Percentiles rank a stretch among this genome's conserved stretches.
phyloP scores from a whole-genome alignment of 53 echinoderm and acorn worm genomes.

The Apostichopus leukothele region DNA sequence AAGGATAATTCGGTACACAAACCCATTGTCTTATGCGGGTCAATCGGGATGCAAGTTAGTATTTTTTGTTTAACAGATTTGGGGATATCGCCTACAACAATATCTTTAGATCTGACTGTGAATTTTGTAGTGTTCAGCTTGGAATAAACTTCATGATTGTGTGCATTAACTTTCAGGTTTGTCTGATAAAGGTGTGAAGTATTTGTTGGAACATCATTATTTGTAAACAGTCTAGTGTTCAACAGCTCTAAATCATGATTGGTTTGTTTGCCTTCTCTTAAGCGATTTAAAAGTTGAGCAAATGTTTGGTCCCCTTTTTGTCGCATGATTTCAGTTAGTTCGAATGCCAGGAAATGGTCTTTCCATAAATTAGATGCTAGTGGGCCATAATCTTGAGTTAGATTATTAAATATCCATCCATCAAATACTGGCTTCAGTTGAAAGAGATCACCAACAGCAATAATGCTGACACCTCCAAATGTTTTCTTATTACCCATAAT shows the following conservation, averaged over 20 bases:
- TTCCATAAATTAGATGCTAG: conserved; percentile 13
- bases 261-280: conserved; percentile 1
- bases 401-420: conserved; percentile 36
- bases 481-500: conserved; percentile 20
- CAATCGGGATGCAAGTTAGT: not conserved
- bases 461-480: conserved; percentile 35
- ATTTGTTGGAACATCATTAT: not conserved
- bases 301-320: conserved; percentile 28
- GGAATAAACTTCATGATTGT: not conserved
- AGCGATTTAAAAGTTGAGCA: not conserved
- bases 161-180: not conserved
- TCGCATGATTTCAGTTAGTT: conserved; percentile 11
- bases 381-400: conserved; percentile 49
- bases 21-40: conserved; percentile 19
- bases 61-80: not conserved
- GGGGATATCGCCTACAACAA: not conserved
- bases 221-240: too few relatives aligned
- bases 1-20: not conserved
- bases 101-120: not conserved
- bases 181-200: not conserved
- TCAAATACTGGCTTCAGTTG: conserved; percentile 53
- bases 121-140: not conserved
- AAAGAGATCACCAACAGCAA: conserved; percentile 42
- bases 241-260: too few relatives aligned
- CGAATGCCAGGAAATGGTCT: not conserved